Base-by-base conservation (phyloP, 2,888 invertebrate genomes). In the Temnothorax rugatulus region DNA sequence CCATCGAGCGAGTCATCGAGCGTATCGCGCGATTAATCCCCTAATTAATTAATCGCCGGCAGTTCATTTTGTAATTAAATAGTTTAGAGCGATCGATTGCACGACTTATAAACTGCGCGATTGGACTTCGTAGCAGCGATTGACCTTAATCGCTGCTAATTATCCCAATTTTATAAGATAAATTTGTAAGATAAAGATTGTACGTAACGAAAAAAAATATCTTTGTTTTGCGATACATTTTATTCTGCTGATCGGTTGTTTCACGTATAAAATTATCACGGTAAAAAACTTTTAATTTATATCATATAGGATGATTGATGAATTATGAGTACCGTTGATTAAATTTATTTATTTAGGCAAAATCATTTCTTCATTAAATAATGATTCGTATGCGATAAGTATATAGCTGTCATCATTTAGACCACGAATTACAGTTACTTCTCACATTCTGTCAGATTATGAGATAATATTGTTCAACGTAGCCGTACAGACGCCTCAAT, bases 361-460 rank as follows among this genome's bases (percentile, higher is more conserved):
- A 63, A 38, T 63, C 50, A 21, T 34, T 21, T 29, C 9, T 63
- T 63, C 34, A 38, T 75, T 21, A 61, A 50, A 25, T 50, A 75
- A 50, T 50, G 38, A 76, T 29, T 64, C 47, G 21, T 34, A n/a
- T 61, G 15, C 34, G 38, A 47, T 75, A 63, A 75, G 9, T 25
- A 66, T 18, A 25, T 8, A 76, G 18, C 9, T 15, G 38, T 52
- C 41, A 38, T 64, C 25, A 41, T 25, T 63, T 3, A 64, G 13
- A 64, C 21, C 25, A 15, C 38, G 25, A 44, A 52, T 63, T 41
- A 64, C 38, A 64, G 64, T 76, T 52, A 76, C 25, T 52, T 76
- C 52, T 76, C 64, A 41, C 34, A 66, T 66, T 38, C 50, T 25
- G 38, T 29, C 15, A 21, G 54, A 54, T 64, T 15, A 25, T 0